These are phyloP conservation scores for Rapana venosa DNA, from an alignment of 2,888 invertebrate genomes.

Conservation along the genomic window DNA sequence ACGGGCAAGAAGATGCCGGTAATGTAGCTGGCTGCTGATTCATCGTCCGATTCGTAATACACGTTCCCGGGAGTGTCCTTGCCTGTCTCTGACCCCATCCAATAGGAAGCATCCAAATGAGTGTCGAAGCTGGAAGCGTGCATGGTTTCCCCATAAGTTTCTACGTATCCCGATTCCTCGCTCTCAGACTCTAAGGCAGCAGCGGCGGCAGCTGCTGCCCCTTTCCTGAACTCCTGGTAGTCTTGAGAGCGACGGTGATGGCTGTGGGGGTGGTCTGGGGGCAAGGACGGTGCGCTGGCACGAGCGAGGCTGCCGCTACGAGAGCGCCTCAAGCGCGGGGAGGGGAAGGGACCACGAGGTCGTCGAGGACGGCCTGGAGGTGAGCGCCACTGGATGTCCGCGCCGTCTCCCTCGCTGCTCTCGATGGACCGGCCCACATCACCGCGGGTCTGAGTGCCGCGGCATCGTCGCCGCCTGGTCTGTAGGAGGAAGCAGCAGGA, in stretches of 20 bases:
- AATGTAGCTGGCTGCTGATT: conserved; percentile 66
- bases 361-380: conserved; percentile 39
- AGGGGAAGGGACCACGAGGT: neutral
- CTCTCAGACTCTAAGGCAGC: conserved; percentile 68
- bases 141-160: conserved; percentile 72
- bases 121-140: conserved; percentile 74
- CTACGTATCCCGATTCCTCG: conserved; percentile 74
- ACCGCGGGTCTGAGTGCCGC: conserved; percentile 69
- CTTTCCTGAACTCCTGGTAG: conserved; percentile 57
- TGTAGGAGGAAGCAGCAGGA: conserved; percentile 45
- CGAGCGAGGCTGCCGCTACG: conserved; percentile 39
- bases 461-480: conserved; percentile 65
- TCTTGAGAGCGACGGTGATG: conserved; percentile 45
- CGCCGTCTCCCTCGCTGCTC: conserved; percentile 55
- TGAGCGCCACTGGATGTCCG: conserved; percentile 50
- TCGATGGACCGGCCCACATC: conserved; percentile 58
- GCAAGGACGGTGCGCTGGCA: conserved; percentile 39
- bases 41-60: conserved; percentile 65
- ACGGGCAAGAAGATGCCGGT: conserved; percentile 63
- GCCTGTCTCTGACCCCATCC: conserved; percentile 61
- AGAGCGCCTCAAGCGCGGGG: conserved; percentile 2
- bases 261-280: conserved; percentile 34
- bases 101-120: conserved; percentile 62
- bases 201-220: conserved; percentile 59
- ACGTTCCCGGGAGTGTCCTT: conserved; percentile 59